Base-by-base conservation (phyloP, 2,888 invertebrate species). In the Oligia fasciuncula region DNA sequence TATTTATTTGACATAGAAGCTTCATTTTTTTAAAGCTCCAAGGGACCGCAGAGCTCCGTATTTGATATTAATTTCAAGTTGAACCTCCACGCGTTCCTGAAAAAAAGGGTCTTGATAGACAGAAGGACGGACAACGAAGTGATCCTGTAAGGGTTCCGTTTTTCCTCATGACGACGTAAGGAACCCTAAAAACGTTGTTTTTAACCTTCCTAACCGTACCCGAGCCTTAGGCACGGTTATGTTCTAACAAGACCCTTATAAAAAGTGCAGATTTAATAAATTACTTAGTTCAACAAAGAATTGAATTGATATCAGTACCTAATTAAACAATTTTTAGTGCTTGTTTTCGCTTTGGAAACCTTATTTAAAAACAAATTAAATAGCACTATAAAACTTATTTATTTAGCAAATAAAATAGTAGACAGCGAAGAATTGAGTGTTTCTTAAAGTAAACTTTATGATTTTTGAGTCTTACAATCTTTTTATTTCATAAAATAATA, bases 311-410 rank as follows among this genome's bases (percentile, higher is more conserved):
- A 51, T 57, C 35, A 65, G 2, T 70, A n/a, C n/a, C n/a, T n/a
- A 51, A 19, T 63, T 51, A 62, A 40, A 51, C 2, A 54, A 65
- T 23, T 57, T 65, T 57, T 29, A 43, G 29, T 11, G 23, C 46
- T 54, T 68, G 13, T 76, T 51, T 49, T 43, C n/a, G 3, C 29
- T 81, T 73, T 49, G 17, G 35, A 73, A 73, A 81, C 4, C 23
- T 49, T 73, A 63, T 49, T 80, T 51, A 66, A 62, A 74, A 70
- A 51, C 35, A 40, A 77, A 77, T 76, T 70, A 60, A 51, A 66
- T 14, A 49, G 13, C 62, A 17, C 40, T 71, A 19, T 67, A 71
- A 66, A 84, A 84, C 14, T 14, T 14, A 67, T 71, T 67, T 60
- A 14, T 40, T 35, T 23, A 19, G 1, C 17, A 57, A 68, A 51